Percentiles rank a stretch among this genome's conserved stretches.
Conservation (phyloP, 2,113 vertebrate species). For the Nesogale talazaci region DNA sequence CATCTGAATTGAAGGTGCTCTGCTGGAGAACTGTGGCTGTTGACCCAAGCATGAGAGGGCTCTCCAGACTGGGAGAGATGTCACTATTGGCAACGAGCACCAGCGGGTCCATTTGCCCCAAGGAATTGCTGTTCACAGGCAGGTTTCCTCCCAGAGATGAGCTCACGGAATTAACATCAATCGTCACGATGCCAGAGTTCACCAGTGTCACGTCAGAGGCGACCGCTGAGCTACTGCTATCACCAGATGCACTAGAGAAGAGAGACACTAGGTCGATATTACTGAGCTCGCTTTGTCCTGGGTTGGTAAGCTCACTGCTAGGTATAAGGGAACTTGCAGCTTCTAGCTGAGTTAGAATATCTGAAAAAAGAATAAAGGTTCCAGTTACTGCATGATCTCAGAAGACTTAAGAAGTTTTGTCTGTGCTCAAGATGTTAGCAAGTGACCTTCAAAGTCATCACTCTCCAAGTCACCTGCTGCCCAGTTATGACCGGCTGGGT, state of each 20-base stretch:
- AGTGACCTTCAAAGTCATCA: background rate
- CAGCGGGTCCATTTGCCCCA: constrained; percentile 93
- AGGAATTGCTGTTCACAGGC: constrained; percentile 79
- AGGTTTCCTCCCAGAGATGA: constrained; percentile 86
- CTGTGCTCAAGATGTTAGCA: background rate
- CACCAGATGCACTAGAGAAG: constrained; percentile 90
- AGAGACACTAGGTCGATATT: constrained; percentile 94
- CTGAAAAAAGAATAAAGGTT: constrained; percentile 82
- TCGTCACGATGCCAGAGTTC: constrained; percentile 93
- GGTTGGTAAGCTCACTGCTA: constrained; percentile 92
- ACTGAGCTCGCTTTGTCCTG: constrained; percentile 90
- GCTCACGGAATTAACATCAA: constrained; percentile 92
- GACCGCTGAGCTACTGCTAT: constrained; percentile 82
- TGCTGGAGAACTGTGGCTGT: constrained; percentile 90
- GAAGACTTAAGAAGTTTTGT: background rate
- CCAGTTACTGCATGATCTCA: background rate
- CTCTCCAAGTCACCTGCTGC: background rate
- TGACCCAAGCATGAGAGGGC: constrained; percentile 87
- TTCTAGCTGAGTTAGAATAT: constrained; percentile 93
- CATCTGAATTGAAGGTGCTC: constrained; percentile 90
- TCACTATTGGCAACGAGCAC: constrained; percentile 90
- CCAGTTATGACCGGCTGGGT: background rate
- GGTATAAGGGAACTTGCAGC: constrained; percentile 91
- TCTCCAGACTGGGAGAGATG: constrained; percentile 89
- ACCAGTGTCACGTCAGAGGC: constrained; percentile 91